Conservation (phyloP, 1,140 invertebrate genomes). For the Caenorhabditis inopinata region DNA sequence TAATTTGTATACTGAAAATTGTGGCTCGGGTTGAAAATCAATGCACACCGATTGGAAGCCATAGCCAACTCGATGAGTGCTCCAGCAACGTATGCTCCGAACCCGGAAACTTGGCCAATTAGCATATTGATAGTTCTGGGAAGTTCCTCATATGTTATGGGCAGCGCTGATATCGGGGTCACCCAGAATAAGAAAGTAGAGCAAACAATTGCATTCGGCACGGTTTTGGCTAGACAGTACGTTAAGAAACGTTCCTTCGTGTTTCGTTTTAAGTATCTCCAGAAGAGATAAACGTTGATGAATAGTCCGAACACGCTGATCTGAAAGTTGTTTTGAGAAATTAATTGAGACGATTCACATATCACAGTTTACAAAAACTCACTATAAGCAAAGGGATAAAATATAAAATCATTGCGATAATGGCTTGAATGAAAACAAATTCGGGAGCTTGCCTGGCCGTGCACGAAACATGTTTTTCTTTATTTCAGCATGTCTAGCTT, state of each 20-base stretch:
- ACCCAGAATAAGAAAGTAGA: neutral
- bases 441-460: too few relatives aligned
- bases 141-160: neutral
- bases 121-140: neutral
- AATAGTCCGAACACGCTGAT: neutral
- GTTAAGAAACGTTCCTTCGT: neutral
- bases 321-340: too few relatives aligned
- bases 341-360: too few relatives aligned
- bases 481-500: too few relatives aligned
- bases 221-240: neutral
- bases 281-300: neutral
- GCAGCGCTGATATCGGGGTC: neutral
- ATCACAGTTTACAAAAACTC: too few relatives aligned
- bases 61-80: neutral
- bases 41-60: neutral
- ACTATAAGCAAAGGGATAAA: too few relatives aligned
- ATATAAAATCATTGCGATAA: too few relatives aligned
- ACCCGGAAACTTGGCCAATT: neutral
- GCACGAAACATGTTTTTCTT: too few relatives aligned
- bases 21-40: neutral
- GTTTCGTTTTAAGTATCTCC: neutral
- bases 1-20: neutral
- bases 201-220: neutral
- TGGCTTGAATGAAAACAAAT: too few relatives aligned
- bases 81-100: neutral